Evolutionary conservation across 2,113 vertebrate genomes (phyloP).

Genomic region (Leucopternis melanops): DNA sequence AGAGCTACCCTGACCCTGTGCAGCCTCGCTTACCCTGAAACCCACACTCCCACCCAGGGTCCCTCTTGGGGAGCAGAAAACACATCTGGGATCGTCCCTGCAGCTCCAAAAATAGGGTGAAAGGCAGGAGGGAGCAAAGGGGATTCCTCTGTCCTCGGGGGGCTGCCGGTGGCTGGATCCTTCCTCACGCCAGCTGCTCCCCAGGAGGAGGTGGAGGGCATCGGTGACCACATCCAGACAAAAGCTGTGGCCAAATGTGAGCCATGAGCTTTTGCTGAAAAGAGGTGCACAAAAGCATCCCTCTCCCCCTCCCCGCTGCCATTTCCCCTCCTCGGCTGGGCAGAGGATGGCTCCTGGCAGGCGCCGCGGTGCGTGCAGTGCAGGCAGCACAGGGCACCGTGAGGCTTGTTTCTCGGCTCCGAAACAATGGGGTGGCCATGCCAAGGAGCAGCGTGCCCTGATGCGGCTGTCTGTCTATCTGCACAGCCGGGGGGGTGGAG

Average conservation of each 20-base stretch:
- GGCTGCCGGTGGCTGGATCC: not conserved
- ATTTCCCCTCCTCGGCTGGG: fast-evolving
- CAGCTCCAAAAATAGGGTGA: not conserved
- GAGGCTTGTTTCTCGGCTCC: not conserved
- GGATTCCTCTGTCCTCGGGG: not conserved
- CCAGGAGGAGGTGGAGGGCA: not conserved
- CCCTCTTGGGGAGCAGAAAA: not conserved
- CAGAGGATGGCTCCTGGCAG: not conserved
- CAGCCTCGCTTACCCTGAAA: not conserved
- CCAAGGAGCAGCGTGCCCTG: not conserved
- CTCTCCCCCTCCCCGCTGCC: fast-evolving
- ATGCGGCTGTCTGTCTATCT: not conserved
- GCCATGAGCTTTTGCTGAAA: not conserved
- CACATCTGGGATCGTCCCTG: not conserved
- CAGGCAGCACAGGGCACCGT: not conserved
- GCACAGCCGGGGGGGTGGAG: not conserved
- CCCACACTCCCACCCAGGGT: not conserved
- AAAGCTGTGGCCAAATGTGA: fast-evolving
- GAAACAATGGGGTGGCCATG: slow-evolving; percentile 8
- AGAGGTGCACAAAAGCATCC: not conserved
- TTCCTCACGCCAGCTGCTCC: not conserved
- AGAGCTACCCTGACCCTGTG: not conserved
- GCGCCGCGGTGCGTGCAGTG: fast-evolving
- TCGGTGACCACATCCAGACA: not conserved
- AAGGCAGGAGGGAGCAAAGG: not conserved